Evolutionary conservation across 2,888 invertebrate genomes (phyloP).

Genomic region (Drosophila nr. fundita): DNA sequence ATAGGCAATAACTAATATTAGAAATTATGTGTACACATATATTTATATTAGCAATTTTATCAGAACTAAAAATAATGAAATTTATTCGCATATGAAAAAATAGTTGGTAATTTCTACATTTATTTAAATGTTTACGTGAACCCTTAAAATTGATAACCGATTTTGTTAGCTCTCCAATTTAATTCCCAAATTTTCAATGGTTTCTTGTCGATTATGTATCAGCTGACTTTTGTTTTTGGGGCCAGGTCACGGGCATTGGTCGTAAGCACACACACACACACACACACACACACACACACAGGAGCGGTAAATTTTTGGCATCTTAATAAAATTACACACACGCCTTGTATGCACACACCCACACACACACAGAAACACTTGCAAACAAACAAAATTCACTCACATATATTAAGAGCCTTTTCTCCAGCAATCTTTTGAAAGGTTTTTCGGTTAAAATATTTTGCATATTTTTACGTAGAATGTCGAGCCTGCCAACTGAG

Average conservation of each 20-base stretch:
- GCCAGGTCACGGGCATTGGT: constrained; percentile 29
- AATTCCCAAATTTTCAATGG: constrained; percentile 10
- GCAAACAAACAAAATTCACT: constrained; percentile 4
- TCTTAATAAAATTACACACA: constrained; percentile 61
- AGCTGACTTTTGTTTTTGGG: constrained; percentile 11
- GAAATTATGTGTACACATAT: not conserved
- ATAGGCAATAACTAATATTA: not conserved
- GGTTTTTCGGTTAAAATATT: constrained; percentile 75
- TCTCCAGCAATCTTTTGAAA: constrained; percentile 71
- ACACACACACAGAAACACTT: constrained; percentile 5
- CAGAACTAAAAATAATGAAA: not conserved
- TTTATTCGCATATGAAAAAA: not conserved
- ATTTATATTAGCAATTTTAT: not conserved
- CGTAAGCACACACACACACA: not conserved
- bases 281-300: not conserved
- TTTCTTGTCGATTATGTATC: constrained; percentile 23
- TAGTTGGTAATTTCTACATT: not conserved
- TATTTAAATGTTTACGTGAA: not conserved
- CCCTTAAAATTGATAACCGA: not conserved
- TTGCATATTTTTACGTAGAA: constrained; percentile 69
- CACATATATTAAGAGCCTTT: constrained; percentile 22
- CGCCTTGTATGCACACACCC: constrained; percentile 32
- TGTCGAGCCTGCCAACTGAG: constrained; percentile 35
- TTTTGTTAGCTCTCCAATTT: not conserved
- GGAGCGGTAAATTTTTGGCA: constrained; percentile 16